phyloP scores from a whole-genome alignment of 2,888 invertebrate species.

The Pardosa pseudoannulata region DNA sequence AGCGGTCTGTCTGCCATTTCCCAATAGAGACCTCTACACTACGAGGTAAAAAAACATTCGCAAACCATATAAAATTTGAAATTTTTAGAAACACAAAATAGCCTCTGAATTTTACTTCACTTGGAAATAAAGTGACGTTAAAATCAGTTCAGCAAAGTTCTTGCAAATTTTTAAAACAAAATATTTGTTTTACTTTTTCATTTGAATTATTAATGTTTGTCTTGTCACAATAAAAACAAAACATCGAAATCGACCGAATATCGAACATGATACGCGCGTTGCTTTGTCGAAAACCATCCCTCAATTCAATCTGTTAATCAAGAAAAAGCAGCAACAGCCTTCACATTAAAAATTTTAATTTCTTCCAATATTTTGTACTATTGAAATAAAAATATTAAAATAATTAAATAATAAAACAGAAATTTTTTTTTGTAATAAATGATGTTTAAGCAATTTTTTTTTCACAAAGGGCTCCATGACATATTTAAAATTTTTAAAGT shows the following conservation, averaged over 20 bases:
- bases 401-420: slow-evolving; percentile 12
- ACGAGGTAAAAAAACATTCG: too few species aligned
- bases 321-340: slow-evolving; percentile 51
- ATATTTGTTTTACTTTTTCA: too few species aligned
- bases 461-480: slow-evolving; percentile 48
- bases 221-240: slow-evolving; percentile 56
- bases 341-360: slow-evolving; percentile 54
- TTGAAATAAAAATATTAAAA: slow-evolving; percentile 6
- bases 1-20: too few species aligned
- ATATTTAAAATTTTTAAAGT: slow-evolving; percentile 56
- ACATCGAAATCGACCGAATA: slow-evolving; percentile 47
- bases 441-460: slow-evolving; percentile 54
- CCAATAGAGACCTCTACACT: too few species aligned
- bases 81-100: too few species aligned
- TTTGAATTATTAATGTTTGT: too few species aligned
- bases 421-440: slow-evolving; percentile 50
- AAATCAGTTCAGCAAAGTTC: too few species aligned
- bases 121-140: too few species aligned
- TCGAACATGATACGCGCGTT: slow-evolving; percentile 40
- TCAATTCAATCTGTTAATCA: slow-evolving; percentile 52
- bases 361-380: slow-evolving; percentile 41
- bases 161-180: too few species aligned
- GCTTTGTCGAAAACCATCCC: slow-evolving; percentile 56
- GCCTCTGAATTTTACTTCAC: too few species aligned
- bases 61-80: too few species aligned